A percentile compares a stretch with the other conserved stretches of the same genome.
Conservation (phyloP, 2,113 vertebrate genomes). For the Tachysurus vachellii region DNA sequence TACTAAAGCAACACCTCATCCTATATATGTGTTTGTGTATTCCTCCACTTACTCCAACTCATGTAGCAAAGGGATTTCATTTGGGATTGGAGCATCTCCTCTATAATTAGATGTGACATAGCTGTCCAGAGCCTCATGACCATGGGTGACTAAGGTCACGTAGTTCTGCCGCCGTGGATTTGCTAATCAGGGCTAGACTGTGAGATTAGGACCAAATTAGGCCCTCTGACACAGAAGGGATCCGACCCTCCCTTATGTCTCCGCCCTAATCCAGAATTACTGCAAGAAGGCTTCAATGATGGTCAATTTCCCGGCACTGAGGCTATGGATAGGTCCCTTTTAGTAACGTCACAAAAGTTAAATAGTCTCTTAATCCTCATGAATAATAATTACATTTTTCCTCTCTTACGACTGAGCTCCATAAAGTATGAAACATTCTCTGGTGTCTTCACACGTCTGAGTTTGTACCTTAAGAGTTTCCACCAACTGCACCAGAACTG, state of each 20-base stretch:
- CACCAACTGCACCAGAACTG: not conserved
- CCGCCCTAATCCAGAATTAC: constrained; percentile 41
- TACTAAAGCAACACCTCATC: not conserved
- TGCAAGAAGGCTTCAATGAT: not conserved
- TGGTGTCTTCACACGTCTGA: not conserved
- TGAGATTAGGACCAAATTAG: constrained; percentile 56
- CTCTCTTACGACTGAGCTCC: not conserved
- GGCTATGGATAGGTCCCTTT: not conserved
- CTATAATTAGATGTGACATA: constrained; percentile 46
- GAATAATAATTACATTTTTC: not conserved
- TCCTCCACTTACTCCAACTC: not conserved
- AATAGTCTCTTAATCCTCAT: not conserved
- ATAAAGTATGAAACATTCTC: not conserved
- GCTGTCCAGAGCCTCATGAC: not conserved
- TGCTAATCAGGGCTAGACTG: constrained; percentile 49
- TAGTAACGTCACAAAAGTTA: not conserved
- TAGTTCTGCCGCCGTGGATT: constrained; percentile 15
- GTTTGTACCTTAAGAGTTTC: not conserved
- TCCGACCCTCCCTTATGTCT: not conserved
- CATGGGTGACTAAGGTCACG: constrained; percentile 19
- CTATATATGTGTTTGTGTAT: not conserved
- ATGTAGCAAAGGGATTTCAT: constrained; percentile 25
- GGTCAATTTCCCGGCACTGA: not conserved
- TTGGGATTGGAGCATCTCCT: constrained; percentile 17
- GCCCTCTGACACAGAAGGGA: constrained; percentile 29